Percentiles rank a stretch among this genome's conserved stretches.
Evolutionary conservation across 2,888 invertebrate species (phyloP).

Genomic region (Adelognathus sp.): DNA sequence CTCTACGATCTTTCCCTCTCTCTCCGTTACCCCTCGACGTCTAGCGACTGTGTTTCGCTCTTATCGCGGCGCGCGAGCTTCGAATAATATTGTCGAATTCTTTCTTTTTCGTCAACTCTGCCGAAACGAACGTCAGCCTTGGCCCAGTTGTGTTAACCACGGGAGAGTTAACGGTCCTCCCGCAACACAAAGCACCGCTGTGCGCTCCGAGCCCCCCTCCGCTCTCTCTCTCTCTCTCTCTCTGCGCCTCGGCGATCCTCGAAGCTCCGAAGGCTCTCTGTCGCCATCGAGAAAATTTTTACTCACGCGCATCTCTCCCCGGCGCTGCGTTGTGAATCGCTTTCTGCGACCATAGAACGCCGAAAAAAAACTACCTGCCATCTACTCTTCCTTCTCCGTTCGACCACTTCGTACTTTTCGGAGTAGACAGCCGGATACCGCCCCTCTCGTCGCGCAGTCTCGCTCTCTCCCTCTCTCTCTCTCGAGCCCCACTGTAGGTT

Average conservation of each 20-base stretch:
- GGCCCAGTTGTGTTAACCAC: constrained; percentile 28
- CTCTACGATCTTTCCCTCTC: background rate
- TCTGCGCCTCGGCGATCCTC: background rate
- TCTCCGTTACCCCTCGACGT: background rate
- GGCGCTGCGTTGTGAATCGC: background rate
- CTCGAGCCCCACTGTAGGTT: background rate
- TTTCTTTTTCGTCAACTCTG: background rate
- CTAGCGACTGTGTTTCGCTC: background rate
- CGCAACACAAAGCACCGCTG: background rate
- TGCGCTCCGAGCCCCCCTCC: no score
- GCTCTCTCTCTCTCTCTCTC: no score
- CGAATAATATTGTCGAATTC: background rate
- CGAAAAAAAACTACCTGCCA: constrained; percentile 40
- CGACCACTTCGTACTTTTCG: constrained; percentile 25
- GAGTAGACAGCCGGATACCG: constrained; percentile 35
- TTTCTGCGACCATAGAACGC: no score
- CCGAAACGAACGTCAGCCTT: background rate
- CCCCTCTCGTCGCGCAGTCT: constrained; percentile 23
- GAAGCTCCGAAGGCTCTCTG: background rate
- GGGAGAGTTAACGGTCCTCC: constrained; percentile 3
- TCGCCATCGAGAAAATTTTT: constrained; percentile 6
- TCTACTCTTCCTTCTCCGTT: constrained; percentile 1
- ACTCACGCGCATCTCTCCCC: constrained; percentile 7
- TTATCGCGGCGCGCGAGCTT: background rate
- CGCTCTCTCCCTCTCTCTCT: constrained; percentile 7